Base-by-base conservation (phyloP, 1,140 invertebrate species). In the Geopemphigus sp. region DNA sequence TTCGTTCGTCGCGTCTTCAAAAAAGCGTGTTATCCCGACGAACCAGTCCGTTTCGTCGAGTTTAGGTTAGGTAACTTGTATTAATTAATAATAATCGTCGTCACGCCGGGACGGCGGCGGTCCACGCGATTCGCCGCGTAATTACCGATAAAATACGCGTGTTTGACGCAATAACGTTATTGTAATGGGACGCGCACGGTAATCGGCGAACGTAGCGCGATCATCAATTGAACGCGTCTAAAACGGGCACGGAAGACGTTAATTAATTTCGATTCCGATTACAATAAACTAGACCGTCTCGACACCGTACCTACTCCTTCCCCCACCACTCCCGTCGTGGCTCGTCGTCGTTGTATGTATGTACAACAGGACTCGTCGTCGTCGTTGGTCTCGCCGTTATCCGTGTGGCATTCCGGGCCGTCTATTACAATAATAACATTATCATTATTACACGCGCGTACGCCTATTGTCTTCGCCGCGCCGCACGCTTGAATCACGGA, bases 231-330 rank as follows among this genome's bases (percentile, higher is more conserved):
- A 6, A 29, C 24, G 22, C 26, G 39, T 57, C 32, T 57, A 17
- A 22, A 73, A 57, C 14, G 32, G 72, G 56, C n/a, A 29, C n/a
- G 29, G n/a, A n/a, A 8, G 32, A 59, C 57, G 54, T 57, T 74
- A 45, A 78, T 78, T 59, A 78, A 78, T 78, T 78, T 78, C 17
- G 29, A 63, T 63, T 63, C 39, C 39, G 12, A 78, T 78, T 61
- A 63, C 74, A 63, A 61, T 61, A 78, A 47, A 78, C 57, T 17
- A 47, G n/a, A 22, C 57, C 17, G 32, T 24, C 32, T 76, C 17
- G 54, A 57, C 54, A 59, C 15, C 24, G 24, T 19, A 29, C 26
- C 22, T 53, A 47, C 39, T 45, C 12, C 32, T 47, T 1, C 47
- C 29, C 29, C 26, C 17, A n/a, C n/a, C n/a, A n/a, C n/a, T n/a